Conservation (phyloP, 1,140 invertebrate genomes). For the Plodia interpunctella region DNA sequence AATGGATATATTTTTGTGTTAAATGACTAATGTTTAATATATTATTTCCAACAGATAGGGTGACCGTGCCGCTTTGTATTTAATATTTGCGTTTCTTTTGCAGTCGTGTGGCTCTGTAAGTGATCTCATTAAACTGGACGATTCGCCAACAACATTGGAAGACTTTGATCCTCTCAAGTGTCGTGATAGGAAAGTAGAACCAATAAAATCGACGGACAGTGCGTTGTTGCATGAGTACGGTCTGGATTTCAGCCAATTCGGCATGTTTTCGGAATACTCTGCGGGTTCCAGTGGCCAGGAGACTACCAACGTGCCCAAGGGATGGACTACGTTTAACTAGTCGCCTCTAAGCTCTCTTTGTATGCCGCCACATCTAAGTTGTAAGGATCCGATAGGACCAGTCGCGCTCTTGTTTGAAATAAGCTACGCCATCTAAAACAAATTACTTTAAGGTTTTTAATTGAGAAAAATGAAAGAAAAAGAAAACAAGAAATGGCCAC, state of each 20-base stretch:
- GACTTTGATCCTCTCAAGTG: constrained; percentile 67
- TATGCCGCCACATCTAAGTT: neutral
- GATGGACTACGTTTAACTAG: constrained; percentile 68
- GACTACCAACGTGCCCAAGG: constrained; percentile 44
- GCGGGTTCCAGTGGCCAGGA: constrained; percentile 34
- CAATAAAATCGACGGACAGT: constrained; percentile 64
- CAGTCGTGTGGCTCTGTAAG: constrained; percentile 59
- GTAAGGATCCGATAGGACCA: no score
- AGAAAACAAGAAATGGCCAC: no score
- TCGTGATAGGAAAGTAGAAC: constrained; percentile 50
- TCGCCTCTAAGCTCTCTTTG: constrained; percentile 10
- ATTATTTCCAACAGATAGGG: neutral
- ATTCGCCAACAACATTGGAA: constrained; percentile 57
- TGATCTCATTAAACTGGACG: constrained; percentile 70
- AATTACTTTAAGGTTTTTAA: no score
- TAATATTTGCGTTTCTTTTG: constrained; percentile 52
- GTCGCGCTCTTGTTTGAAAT: neutral
- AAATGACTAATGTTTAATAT: neutral
- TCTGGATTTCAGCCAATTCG: constrained; percentile 75
- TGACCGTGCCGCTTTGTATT: constrained; percentile 18
- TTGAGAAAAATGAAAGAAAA: no score
- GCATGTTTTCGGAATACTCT: constrained; percentile 42
- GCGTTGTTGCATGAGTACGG: constrained; percentile 78
- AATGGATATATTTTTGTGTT: neutral
- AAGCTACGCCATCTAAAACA: no score